Base-by-base conservation (phyloP, 2,888 invertebrate genomes). In the Nebria salina region DNA sequence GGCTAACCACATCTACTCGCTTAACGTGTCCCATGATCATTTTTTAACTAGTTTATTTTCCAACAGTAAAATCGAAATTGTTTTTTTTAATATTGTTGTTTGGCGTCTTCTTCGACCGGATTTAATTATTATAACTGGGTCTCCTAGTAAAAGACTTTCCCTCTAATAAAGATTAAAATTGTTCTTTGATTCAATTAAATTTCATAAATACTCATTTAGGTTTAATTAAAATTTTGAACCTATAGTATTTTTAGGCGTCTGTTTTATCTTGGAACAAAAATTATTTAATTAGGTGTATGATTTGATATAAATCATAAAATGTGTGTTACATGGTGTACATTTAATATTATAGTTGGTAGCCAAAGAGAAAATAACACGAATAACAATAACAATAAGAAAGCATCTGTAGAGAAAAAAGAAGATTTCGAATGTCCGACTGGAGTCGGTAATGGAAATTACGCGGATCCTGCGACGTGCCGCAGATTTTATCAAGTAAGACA, bases 391-490 rank as follows among this genome's bases (percentile, higher is more conserved):
- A 81, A 79, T 84, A 75, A 84, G 83, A 85, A 84, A 83, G 89
- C 89, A 83, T 8, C 13, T 13, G 54, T 54, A 54, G 89, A 92
- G 84, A 91, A 93, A 83, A 91, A 91, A 84, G 91, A 92, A 84
- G 94, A 95, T 75, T 97, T 93, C 86, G 90, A 90, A 82, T 97
- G 97, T 88, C 96, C 96, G n/a, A 93, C 94, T 88, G 93, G 93
- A 73, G 92, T 93, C 85, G 96, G 95, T 83, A 97, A 95, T 89
- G 96, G 96, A 82, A 96, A 96, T 88, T 97, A 94, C 87, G 97
- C 97, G 25, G 97, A 97, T 90, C 97, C 97, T 11, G 94, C 92
- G 73, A 96, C 95, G 54, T 97, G 97, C 88, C 92, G 96, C 85
- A 91, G 96, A 86, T 97, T 97, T 90, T 97, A 96, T 90, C 97